Conservation (phyloP, 2,888 invertebrate genomes). For the Pachydiplax longipennis region DNA sequence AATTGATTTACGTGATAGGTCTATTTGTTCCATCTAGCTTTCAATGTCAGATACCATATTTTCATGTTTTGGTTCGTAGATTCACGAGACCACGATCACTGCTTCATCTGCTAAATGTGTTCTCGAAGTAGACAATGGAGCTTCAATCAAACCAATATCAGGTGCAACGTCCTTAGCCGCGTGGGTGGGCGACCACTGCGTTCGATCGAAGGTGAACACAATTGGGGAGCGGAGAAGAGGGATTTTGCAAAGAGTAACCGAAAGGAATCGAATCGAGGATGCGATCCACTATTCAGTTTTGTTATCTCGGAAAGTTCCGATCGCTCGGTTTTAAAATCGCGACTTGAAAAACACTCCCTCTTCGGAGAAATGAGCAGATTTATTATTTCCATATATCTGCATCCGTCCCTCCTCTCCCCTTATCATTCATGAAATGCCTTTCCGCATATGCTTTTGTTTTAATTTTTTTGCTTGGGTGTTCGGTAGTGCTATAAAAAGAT, state of each 20-base stretch:
- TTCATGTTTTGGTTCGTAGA: no score
- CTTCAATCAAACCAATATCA: background rate
- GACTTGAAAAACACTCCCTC: background rate
- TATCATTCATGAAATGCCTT: background rate
- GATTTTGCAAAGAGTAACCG: no score
- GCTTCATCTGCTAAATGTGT: no score
- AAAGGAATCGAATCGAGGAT: background rate
- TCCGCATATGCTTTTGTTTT: background rate
- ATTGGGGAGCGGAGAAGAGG: background rate
- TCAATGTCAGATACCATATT: no score
- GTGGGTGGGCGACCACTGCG: background rate
- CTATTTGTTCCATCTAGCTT: no score
- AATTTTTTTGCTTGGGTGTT: background rate
- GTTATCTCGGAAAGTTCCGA: background rate
- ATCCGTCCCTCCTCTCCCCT: background rate
- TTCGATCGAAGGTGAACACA: background rate
- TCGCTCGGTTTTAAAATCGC: background rate
- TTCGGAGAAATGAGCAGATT: background rate
- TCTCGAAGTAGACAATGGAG: no score
- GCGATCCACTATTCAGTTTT: background rate
- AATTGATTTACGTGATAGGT: no score
- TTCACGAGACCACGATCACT: no score
- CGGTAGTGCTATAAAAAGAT: background rate
- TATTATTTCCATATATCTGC: background rate
- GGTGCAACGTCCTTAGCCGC: background rate